Base-by-base conservation (phyloP, 2,113 vertebrate genomes). In the Elachura formosa region DNA sequence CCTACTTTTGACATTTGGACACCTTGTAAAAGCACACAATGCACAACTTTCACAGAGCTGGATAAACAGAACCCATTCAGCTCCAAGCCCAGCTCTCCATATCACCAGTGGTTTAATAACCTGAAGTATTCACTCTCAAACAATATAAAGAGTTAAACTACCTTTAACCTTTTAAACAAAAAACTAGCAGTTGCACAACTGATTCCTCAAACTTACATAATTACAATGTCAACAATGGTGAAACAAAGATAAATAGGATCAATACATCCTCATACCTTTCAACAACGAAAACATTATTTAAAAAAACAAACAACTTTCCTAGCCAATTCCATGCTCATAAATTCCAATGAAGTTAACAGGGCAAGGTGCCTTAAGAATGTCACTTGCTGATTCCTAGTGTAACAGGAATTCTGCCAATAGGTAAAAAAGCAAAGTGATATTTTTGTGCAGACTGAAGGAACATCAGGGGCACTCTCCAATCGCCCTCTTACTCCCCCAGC, bases 191-290 rank as follows among this genome's bases (percentile, higher is more conserved):
- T 87, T 94, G 81, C 84, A 87, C 66, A 87, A 93, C 1, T 31
- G 33, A 73, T 49, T 76, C 40, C 52, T 87, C 77, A 66, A 66
- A 55, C 51, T 92, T 84, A 52, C 28, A 18, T 68, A 54, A 89
- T 51, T 68, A 58, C 78, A 91, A 5, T 46, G 87, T 94, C 81
- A 95, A 91, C 67, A 87, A 38, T 48, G 58, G 10, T 54, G 81
- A 91, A 96, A 94, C 67, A 89, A 89, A 87, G 73, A 73, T 38
- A 95, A 95, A 83, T 2, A 94, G 12, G 7, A 85, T 54, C 58
- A 55, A 33, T 14, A 69, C 10, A 12, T 73, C 33, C 45, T 66
- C 0, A 0, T 55, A 72, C 7, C 34, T 66, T 76, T 64, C 54
- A 93, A 62, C 31, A 79, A 55, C 1, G 0, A 69, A 87, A 72